A percentile compares a stretch with the other conserved stretches of the same genome.
phyloP scores from a whole-genome alignment of 2,113 vertebrate species.

The Paralichthys olivaceus region DNA sequence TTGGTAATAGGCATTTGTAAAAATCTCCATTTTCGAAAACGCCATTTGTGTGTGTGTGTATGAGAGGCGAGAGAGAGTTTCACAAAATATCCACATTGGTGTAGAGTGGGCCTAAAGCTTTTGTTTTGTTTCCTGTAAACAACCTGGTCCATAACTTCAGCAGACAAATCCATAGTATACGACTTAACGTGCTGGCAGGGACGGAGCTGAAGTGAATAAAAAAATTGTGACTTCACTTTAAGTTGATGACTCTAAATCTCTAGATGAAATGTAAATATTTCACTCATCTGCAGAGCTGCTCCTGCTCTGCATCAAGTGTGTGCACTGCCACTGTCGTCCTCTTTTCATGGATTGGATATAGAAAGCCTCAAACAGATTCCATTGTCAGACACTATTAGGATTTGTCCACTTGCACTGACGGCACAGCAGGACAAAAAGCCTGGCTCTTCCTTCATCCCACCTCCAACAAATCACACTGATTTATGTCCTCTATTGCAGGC shows the following conservation, averaged over 20 bases:
- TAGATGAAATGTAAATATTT: background rate
- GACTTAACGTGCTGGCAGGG: background rate
- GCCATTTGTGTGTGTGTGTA: too few species aligned
- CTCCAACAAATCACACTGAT: constrained; percentile 52
- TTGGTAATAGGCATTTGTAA: too few species aligned
- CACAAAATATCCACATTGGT: too few species aligned
- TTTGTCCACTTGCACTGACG: background rate
- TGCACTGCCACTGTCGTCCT: background rate
- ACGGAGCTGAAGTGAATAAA: background rate
- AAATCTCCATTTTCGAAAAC: too few species aligned
- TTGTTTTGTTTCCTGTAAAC: background rate
- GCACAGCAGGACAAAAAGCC: constrained; percentile 30
- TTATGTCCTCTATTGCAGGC: constrained; percentile 32
- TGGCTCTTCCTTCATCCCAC: constrained; percentile 24
- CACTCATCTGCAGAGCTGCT: background rate
- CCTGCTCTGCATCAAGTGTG: background rate
- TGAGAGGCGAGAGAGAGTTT: too few species aligned
- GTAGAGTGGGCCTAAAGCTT: background rate
- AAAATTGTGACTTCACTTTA: too few species aligned
- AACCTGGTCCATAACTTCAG: background rate
- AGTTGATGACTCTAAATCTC: background rate
- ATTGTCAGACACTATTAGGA: constrained; percentile 20
- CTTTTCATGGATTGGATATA: background rate
- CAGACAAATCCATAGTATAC: background rate
- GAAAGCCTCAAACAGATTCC: background rate